Conservation (phyloP, 2,797 vertebrate species). For the Urocyon cinereoargenteus region DNA sequence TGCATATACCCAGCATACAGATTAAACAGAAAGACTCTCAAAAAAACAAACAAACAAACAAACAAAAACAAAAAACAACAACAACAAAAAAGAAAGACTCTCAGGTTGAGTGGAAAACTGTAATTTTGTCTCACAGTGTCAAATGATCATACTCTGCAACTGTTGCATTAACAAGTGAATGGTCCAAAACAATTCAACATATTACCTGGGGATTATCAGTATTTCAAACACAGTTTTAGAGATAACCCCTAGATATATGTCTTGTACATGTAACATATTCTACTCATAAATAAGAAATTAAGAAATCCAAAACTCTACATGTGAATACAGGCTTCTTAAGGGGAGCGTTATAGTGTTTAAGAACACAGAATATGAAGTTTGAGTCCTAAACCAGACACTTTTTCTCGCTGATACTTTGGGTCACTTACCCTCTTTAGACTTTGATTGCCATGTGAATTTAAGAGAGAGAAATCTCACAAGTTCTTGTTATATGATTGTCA, state of each 20-base stretch:
- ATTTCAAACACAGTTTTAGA: not conserved
- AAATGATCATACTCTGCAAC: not conserved
- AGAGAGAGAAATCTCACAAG: not conserved
- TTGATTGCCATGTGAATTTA: not conserved
- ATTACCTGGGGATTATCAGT: not conserved
- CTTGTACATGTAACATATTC: not conserved
- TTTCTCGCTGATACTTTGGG: not conserved
- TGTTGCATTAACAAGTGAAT: not conserved
- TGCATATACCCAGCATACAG: not conserved
- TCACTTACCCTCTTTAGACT: not conserved
- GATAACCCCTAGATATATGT: not conserved
- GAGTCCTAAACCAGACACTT: not conserved
- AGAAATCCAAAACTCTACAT: not conserved
- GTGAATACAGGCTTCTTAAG: not conserved
- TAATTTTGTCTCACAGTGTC: not conserved
- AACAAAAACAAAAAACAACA: no score
- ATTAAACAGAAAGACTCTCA: not conserved
- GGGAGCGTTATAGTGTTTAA: not conserved
- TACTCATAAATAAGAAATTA: not conserved
- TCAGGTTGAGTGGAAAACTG: not conserved
- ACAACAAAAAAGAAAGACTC: not conserved
- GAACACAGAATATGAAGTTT: not conserved
- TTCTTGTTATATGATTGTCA: not conserved
- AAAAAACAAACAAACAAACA: no score
- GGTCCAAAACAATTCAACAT: not conserved